These are phyloP conservation scores for Catharus fuscescens DNA, from an alignment of 2,113 vertebrate genomes.

Conservation along the genomic window DNA sequence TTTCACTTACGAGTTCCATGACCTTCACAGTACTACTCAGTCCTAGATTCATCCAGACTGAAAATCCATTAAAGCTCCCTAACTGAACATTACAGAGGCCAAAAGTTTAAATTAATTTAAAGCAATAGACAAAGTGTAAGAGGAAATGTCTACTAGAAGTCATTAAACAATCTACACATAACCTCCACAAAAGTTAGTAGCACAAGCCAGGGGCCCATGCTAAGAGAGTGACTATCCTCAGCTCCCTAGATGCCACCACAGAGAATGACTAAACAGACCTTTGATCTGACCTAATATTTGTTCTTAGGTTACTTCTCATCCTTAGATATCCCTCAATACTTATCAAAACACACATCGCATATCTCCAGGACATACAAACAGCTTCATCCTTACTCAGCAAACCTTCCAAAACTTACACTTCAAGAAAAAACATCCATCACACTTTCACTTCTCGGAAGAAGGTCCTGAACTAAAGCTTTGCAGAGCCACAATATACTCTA, in stretches of 20 bases:
- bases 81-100: neutral
- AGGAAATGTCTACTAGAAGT: neutral
- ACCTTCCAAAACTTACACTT: neutral
- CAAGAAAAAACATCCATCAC: neutral
- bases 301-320: neutral
- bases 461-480: neutral
- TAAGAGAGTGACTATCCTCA: neutral
- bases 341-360: neutral
- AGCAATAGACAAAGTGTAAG: neutral
- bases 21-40: neutral
- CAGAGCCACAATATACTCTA: neutral
- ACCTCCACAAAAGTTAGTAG: neutral
- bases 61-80: neutral
- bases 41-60: neutral
- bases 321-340: neutral
- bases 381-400: neutral
- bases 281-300: neutral
- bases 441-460: neutral
- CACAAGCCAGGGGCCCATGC: neutral
- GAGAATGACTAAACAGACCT: neutral
- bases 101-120: neutral
- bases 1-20: neutral
- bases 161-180: neutral
- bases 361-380: neutral
- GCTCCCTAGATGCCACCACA: neutral